Evolutionary conservation across 2,888 invertebrate species (phyloP).

Genomic region (Hirudinaria manillensis): DNA sequence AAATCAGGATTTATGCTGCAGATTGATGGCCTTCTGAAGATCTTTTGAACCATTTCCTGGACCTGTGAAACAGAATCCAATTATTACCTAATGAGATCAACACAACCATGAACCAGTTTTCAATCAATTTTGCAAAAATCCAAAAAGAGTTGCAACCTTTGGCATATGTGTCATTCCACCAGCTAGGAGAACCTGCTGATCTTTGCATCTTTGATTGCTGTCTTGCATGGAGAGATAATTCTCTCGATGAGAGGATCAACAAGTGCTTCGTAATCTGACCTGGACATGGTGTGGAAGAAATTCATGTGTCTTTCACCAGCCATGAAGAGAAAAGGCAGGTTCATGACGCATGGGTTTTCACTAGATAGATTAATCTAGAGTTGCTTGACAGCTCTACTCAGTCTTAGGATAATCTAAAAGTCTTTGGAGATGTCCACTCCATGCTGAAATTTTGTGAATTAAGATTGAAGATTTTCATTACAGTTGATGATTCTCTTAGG

Average conservation of each 20-base stretch:
- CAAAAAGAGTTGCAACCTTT: constrained; percentile 65
- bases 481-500: neutral
- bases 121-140: too few species aligned
- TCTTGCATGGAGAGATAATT: constrained; percentile 76
- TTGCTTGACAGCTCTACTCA: constrained; percentile 96
- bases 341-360: constrained; percentile 83
- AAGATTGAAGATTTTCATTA: neutral
- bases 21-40: constrained; percentile 88
- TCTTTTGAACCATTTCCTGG: constrained; percentile 72
- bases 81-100: too few species aligned
- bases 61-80: too few species aligned
- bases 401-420: constrained; percentile 92
- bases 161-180: constrained; percentile 98
- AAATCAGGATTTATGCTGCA: constrained; percentile 97
- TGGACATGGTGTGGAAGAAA: constrained; percentile 48
- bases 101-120: too few species aligned
- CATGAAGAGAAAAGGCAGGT: constrained; percentile 94
- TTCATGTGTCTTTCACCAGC: constrained; percentile 84
- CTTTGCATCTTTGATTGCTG: constrained; percentile 86
- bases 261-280: constrained; percentile 73
- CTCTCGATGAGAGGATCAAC: constrained; percentile 63
- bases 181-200: constrained; percentile 86
- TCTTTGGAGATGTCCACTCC: constrained; percentile 89
- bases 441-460: constrained; percentile 36
- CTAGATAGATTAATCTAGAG: constrained; percentile 96